Evolutionary conservation across 2,888 invertebrate genomes (phyloP).

Genomic region (Hyppa rectilinea): DNA sequence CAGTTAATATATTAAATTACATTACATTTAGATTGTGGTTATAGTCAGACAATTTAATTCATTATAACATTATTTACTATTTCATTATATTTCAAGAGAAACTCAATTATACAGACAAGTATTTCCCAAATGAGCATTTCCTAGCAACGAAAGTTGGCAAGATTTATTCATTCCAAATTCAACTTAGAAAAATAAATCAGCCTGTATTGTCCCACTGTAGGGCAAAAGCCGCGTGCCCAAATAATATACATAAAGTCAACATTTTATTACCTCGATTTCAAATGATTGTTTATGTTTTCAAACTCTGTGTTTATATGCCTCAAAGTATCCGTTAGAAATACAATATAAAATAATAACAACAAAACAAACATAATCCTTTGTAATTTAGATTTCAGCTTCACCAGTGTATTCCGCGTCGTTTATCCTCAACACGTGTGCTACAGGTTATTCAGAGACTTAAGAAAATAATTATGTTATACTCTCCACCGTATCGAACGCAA

Average conservation of each 20-base stretch:
- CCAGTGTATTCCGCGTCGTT: constrained; percentile 2
- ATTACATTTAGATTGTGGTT: neutral
- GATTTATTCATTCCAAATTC: neutral
- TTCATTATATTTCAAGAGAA: neutral
- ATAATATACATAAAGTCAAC: neutral
- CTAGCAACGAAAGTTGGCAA: neutral
- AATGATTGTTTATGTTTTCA: neutral
- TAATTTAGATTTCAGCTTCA: constrained; percentile 44
- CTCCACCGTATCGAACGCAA: constrained; percentile 3
- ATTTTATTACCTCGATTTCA: neutral
- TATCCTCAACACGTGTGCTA: constrained; percentile 31
- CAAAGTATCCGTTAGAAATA: neutral
- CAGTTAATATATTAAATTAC: too few relatives aligned
- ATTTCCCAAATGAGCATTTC: neutral
- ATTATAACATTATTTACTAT: neutral
- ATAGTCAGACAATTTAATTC: neutral
- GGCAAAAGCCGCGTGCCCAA: neutral
- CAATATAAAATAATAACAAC: constrained; percentile 3
- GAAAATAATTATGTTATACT: constrained; percentile 56
- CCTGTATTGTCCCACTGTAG: neutral
- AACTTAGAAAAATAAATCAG: neutral
- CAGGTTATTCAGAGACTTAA: constrained; percentile 73
- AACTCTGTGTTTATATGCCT: neutral
- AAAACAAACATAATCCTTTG: constrained; percentile 34
- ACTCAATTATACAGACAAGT: neutral